A percentile compares a stretch with the other conserved stretches of the same genome.
phyloP scores from a whole-genome alignment of 2,113 vertebrate genomes.

The Bostrychus sinensis region DNA sequence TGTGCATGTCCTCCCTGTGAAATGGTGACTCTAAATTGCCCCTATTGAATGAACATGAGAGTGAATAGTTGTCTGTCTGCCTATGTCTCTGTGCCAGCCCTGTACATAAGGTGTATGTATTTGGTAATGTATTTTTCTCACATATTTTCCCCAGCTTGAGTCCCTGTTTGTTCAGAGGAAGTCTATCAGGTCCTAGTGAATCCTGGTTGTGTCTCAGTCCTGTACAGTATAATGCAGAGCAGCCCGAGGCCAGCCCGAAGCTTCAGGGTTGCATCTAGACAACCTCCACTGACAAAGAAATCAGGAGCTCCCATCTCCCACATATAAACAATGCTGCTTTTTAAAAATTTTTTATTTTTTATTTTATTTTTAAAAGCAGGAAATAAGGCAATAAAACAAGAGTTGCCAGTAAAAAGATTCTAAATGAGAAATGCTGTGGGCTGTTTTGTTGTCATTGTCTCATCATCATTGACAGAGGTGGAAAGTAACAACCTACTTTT shows the following conservation, averaged over 20 bases:
- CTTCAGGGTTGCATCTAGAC: slow-evolving; percentile 56
- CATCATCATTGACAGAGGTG: too few species aligned
- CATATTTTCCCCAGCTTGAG: background rate
- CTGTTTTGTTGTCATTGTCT: too few species aligned
- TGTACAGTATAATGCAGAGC: slow-evolving; percentile 44
- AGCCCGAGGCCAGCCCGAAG: slow-evolving; percentile 56
- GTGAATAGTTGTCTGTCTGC: too few species aligned
- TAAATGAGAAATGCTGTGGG: slow-evolving; percentile 41
- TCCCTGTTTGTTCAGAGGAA: slow-evolving; percentile 19
- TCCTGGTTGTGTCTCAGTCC: slow-evolving; percentile 30
- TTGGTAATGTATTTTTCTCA: too few species aligned
- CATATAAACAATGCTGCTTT: slow-evolving; percentile 56
- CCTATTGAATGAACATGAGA: too few species aligned
- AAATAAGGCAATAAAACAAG: slow-evolving; percentile 22
- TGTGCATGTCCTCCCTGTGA: too few species aligned
- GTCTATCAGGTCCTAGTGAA: slow-evolving; percentile 28
- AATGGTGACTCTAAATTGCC: too few species aligned
- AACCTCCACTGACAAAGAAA: slow-evolving; percentile 58
- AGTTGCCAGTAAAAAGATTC: slow-evolving; percentile 36
- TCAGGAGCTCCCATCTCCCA: slow-evolving; percentile 63
- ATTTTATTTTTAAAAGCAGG: slow-evolving; percentile 30
- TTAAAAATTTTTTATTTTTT: too few species aligned
- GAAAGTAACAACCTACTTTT: too few species aligned
- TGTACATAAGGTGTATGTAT: too few species aligned
- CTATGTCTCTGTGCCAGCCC: too few species aligned